Conservation (phyloP, 2,797 vertebrate genomes). For the Octomys mimax region DNA sequence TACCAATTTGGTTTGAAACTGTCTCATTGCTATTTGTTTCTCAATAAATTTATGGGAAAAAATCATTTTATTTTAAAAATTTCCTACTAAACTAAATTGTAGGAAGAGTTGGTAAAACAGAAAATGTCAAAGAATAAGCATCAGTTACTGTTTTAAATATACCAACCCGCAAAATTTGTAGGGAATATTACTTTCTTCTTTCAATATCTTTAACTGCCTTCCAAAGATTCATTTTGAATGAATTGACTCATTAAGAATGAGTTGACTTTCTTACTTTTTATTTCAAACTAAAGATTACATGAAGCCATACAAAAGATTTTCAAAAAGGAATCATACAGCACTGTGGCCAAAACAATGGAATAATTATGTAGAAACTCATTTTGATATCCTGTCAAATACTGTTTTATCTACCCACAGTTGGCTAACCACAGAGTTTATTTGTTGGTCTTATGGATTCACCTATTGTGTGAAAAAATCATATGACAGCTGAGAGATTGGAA, state of each 20-base stretch:
- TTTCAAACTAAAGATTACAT: constrained; percentile 36
- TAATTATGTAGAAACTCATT: constrained; percentile 19
- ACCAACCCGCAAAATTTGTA: background rate
- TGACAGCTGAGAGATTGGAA: background rate
- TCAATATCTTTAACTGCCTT: background rate
- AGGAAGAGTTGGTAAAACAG: background rate
- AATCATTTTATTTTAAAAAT: background rate
- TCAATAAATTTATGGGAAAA: background rate
- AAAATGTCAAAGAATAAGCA: background rate
- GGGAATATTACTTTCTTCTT: background rate
- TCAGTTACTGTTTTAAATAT: constrained; percentile 40
- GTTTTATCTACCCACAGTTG: background rate
- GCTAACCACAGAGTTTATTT: background rate
- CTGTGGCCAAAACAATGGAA: constrained; percentile 35
- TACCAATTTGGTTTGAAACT: no score
- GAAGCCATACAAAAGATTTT: background rate
- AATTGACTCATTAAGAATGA: background rate
- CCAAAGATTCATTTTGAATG: background rate
- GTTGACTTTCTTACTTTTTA: background rate
- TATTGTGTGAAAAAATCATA: background rate
- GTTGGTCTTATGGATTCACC: background rate
- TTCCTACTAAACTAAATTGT: constrained; percentile 20
- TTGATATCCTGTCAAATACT: constrained; percentile 14
- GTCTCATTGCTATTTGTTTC: no score
- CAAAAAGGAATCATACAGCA: constrained; percentile 33